A percentile compares a stretch with the other conserved stretches of the same genome.
Evolutionary conservation across 2,888 invertebrate species (phyloP).

Genomic region (Coelogynopora nodosa): DNA sequence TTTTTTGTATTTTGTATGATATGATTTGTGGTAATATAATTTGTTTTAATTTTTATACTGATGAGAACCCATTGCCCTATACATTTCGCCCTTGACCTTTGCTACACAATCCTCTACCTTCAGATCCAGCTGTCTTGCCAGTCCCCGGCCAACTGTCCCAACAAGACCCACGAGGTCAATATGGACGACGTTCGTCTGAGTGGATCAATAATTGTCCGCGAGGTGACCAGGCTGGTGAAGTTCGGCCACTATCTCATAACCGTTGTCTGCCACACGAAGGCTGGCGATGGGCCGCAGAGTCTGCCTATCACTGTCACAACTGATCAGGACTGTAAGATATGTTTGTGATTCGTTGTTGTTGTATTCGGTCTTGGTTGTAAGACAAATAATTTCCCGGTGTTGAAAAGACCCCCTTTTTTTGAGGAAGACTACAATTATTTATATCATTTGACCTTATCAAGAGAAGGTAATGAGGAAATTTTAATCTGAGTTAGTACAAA

Average conservation of each 20-base stretch:
- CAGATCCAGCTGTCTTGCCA: background rate
- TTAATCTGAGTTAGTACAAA: too few relatives aligned
- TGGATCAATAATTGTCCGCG: background rate
- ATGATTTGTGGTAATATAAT: too few relatives aligned
- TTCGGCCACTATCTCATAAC: background rate
- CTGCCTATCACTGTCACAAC: background rate
- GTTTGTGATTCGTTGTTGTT: too few relatives aligned
- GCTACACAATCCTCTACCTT: background rate
- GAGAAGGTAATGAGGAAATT: too few relatives aligned
- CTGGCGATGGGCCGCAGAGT: background rate
- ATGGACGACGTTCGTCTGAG: background rate
- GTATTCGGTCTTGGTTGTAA: too few relatives aligned
- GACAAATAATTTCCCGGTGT: too few relatives aligned
- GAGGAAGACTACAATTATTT: too few relatives aligned
- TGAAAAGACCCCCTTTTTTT: too few relatives aligned
- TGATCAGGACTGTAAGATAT: background rate
- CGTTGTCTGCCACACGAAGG: background rate
- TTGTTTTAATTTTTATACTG: too few relatives aligned
- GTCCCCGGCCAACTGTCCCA: background rate
- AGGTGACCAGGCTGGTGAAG: background rate
- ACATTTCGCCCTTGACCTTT: background rate
- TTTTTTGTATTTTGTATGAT: too few relatives aligned
- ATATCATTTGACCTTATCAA: too few relatives aligned
- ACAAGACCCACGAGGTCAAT: background rate
- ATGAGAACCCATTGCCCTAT: too few relatives aligned